Evolutionary conservation across 2,888 invertebrate species (phyloP).

Genomic region (Lepidochitona cinerea): DNA sequence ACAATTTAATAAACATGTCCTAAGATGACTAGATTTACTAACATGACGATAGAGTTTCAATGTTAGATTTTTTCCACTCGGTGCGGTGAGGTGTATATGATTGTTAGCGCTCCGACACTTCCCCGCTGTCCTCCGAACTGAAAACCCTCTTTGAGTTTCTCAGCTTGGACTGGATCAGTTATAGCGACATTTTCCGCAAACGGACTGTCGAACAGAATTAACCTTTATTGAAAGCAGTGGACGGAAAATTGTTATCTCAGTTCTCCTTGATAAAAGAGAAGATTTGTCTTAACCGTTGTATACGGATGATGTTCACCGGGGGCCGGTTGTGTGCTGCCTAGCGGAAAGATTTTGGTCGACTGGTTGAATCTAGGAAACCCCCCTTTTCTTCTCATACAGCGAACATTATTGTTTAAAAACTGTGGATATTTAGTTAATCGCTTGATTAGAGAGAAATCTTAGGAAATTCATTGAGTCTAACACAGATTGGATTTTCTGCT

Average conservation of each 20-base stretch:
- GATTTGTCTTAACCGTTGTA: neutral
- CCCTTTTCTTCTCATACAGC: too few species aligned
- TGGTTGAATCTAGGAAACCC: too few species aligned
- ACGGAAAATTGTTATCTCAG: neutral
- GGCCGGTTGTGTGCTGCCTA: too few species aligned
- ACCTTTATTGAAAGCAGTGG: neutral
- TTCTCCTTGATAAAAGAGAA: too few species aligned
- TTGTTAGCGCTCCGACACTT: neutral
- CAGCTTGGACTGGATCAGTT: too few species aligned
- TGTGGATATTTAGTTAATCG: neutral
- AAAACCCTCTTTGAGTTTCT: too few species aligned
- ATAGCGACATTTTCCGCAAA: neutral
- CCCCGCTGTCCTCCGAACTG: neutral
- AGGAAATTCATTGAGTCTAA: neutral
- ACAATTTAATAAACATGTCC: conserved; percentile 1
- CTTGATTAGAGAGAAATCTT: neutral
- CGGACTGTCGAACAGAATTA: neutral
- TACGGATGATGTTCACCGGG: too few species aligned
- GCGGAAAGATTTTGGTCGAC: too few species aligned
- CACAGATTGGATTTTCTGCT: neutral
- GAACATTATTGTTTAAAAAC: neutral
- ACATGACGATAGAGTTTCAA: conserved; percentile 1
- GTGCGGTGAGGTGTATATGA: conserved; percentile 6
- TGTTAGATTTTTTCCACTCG: conserved; percentile 4
- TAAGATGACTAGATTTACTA: neutral